phyloP scores from a whole-genome alignment of 1,140 invertebrate species.

The Drosophila punjabiensis region DNA sequence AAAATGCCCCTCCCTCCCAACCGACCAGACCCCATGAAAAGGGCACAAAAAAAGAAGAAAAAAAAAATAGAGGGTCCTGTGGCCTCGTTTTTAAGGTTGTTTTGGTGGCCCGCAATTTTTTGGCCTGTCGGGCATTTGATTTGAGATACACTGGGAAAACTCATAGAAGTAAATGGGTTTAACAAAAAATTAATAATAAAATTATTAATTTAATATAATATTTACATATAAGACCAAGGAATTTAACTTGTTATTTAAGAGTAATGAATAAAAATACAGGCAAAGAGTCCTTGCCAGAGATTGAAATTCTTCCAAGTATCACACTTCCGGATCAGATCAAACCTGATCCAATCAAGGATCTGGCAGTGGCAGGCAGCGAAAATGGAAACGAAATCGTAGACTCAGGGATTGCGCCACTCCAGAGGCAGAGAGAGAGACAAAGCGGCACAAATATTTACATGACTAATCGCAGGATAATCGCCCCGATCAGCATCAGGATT shows the following conservation, averaged over 20 bases:
- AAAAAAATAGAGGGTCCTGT: conserved; percentile 15
- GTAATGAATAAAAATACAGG: too few species aligned
- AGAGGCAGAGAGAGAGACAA: not conserved
- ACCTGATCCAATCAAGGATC: conserved; percentile 48
- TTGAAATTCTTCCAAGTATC: conserved; percentile 9
- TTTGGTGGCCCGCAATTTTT: conserved; percentile 75
- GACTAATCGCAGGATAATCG: conserved; percentile 49
- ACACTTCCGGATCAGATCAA: conserved; percentile 44
- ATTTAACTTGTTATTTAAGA: too few species aligned
- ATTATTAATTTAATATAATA: too few species aligned
- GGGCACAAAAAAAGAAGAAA: not conserved
- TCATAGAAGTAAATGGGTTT: not conserved
- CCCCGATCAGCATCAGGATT: conserved; percentile 50
- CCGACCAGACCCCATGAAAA: not conserved
- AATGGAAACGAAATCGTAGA: conserved; percentile 13
- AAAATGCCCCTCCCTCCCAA: not conserved
- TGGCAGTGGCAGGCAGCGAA: conserved; percentile 24
- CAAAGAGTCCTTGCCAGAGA: not conserved
- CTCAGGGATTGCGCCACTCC: conserved; percentile 34
- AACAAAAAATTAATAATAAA: not conserved
- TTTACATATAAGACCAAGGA: not conserved
- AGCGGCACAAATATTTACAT: conserved; percentile 47
- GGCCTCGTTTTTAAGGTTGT: conserved; percentile 77
- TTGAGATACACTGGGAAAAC: conserved; percentile 32
- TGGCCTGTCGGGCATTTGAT: conserved; percentile 67